Evolutionary conservation across 2,888 invertebrate species (phyloP).

Genomic region (Rambutsinella grinnellia): DNA sequence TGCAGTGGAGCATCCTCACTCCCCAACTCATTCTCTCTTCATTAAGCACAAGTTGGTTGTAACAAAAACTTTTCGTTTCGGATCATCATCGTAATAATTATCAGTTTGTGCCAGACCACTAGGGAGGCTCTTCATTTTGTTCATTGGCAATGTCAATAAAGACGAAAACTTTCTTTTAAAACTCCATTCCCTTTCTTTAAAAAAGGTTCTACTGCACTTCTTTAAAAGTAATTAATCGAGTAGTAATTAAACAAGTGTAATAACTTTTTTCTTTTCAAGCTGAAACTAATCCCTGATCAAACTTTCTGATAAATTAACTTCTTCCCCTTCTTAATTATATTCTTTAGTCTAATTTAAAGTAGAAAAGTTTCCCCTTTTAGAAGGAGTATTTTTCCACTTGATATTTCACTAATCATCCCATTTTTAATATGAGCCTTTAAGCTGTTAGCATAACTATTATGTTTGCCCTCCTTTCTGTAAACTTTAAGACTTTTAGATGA

Average conservation of each 20-base stretch:
- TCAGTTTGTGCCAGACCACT: neutral
- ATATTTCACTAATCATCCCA: slow-evolving; percentile 31
- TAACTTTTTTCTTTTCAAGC: slow-evolving; percentile 12
- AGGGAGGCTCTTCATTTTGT: neutral
- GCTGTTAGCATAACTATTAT: too few relatives aligned
- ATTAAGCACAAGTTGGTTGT: slow-evolving; percentile 22
- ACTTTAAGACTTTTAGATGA: too few relatives aligned
- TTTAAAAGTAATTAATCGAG: slow-evolving; percentile 47
- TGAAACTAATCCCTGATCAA: slow-evolving; percentile 45
- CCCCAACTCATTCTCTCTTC: slow-evolving; percentile 5
- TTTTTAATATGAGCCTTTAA: too few relatives aligned
- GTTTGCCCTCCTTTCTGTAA: too few relatives aligned
- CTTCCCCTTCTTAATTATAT: slow-evolving; percentile 25
- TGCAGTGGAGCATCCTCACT: neutral
- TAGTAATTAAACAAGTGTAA: slow-evolving; percentile 46
- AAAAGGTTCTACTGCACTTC: neutral
- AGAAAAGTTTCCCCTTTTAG: slow-evolving; percentile 4
- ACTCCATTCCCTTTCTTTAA: neutral
- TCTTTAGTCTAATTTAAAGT: too few relatives aligned
- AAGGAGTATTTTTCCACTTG: slow-evolving; percentile 40
- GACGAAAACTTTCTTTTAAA: neutral
- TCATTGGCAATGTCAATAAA: neutral
- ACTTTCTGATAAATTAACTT: slow-evolving; percentile 53
- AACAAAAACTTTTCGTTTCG: slow-evolving; percentile 20
- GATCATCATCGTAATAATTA: slow-evolving; percentile 36